phyloP scores from a whole-genome alignment of 2,113 vertebrate genomes.

The Neotoma lepida region DNA sequence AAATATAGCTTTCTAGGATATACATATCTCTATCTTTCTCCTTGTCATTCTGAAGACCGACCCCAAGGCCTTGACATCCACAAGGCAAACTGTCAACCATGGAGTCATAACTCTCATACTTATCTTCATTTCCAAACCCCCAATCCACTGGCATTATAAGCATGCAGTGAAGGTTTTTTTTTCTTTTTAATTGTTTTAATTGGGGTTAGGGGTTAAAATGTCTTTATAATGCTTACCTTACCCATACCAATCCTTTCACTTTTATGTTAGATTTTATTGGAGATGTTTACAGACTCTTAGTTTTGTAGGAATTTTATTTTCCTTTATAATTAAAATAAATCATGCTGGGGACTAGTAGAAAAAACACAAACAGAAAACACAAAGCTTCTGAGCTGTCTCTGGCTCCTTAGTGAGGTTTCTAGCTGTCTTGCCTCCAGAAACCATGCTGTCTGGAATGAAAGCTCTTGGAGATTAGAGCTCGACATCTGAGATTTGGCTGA shows the following conservation, averaged over 20 bases:
- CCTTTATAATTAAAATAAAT: constrained; percentile 14
- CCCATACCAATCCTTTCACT: neutral
- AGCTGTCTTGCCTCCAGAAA: neutral
- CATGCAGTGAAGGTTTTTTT: neutral
- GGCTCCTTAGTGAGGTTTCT: neutral
- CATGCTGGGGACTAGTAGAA: neutral
- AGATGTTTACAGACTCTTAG: constrained; percentile 4
- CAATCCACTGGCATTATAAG: neutral
- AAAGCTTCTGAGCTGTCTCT: neutral
- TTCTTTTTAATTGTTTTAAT: neutral
- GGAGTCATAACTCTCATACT: neutral
- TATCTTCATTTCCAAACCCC: neutral
- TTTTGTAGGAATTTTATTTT: constrained; percentile 33
- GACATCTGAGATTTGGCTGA: neutral
- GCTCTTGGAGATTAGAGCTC: neutral
- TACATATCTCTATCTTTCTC: neutral
- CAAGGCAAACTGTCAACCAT: neutral
- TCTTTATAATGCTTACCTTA: neutral
- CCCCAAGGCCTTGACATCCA: neutral
- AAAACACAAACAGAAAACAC: neutral
- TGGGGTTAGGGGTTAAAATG: neutral
- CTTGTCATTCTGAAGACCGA: neutral
- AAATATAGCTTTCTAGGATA: neutral
- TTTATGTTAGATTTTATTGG: neutral
- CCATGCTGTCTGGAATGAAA: neutral